Evolutionary conservation across 2,797 vertebrate species (phyloP).

Genomic region (Helicolenus hilgendorfi): DNA sequence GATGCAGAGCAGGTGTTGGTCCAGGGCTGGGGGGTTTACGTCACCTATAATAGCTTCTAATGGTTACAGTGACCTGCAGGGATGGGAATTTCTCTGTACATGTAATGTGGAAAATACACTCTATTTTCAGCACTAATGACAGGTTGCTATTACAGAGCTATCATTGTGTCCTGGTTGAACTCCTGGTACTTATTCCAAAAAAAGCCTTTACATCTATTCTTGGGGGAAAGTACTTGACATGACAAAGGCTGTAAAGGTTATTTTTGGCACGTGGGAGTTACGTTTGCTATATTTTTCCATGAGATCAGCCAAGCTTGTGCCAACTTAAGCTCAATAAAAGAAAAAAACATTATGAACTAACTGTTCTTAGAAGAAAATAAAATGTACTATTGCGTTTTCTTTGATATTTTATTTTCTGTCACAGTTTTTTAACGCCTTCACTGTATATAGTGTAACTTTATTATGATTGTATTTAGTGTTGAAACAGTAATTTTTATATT

Average conservation of each 20-base stretch:
- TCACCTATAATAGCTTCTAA: neutral
- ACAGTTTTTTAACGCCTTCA: neutral
- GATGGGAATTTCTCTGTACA: neutral
- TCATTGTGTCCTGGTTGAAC: neutral
- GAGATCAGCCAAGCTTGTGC: neutral
- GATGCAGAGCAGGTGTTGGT: neutral
- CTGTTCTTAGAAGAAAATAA: neutral
- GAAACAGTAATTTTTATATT: neutral
- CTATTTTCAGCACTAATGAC: slow-evolving; percentile 11
- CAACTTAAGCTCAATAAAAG: neutral
- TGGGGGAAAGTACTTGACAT: neutral
- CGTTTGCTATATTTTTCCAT: too few relatives aligned
- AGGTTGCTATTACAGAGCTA: neutral
- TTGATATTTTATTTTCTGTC: neutral
- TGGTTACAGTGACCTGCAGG: slow-evolving; percentile 30
- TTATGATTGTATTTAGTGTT: neutral
- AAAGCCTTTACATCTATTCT: neutral
- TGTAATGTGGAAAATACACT: neutral
- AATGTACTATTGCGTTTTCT: neutral
- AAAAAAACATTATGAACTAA: neutral
- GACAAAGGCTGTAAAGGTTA: neutral
- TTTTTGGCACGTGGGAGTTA: neutral
- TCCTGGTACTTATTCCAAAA: neutral
- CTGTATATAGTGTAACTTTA: neutral
- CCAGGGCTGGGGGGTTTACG: neutral